Evolutionary conservation across 2,113 vertebrate species (phyloP).

Genomic region (Herpetotheres cachinnans): DNA sequence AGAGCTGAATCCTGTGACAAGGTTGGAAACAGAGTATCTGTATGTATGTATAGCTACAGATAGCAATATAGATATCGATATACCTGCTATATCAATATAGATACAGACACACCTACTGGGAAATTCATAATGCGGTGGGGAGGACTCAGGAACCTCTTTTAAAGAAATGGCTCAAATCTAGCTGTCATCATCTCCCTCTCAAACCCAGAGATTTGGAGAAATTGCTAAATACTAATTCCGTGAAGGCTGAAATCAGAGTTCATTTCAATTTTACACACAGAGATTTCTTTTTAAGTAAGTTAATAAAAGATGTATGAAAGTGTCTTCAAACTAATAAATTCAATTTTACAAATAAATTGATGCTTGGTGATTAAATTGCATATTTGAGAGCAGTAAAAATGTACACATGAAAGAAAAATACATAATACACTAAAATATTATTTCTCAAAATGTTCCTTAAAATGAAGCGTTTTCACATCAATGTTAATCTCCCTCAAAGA

Average conservation of each 20-base stretch:
- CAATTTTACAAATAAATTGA: not conserved
- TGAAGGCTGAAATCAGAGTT: not conserved
- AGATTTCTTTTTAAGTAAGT: not conserved
- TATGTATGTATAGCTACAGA: not conserved
- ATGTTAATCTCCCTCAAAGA: not conserved
- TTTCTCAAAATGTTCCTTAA: not conserved
- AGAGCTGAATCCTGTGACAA: not conserved
- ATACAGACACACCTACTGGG: not conserved
- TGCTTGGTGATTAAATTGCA: not conserved
- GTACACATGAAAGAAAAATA: not conserved
- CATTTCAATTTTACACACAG: not conserved
- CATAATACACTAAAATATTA: not conserved
- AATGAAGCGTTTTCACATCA: not conserved
- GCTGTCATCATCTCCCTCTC: not conserved
- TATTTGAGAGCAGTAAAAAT: not conserved
- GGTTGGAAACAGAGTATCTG: not conserved
- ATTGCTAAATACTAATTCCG: not conserved
- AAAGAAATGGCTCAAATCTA: not conserved
- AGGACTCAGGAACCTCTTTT: not conserved
- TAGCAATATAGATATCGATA: not conserved
- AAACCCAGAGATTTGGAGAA: not conserved
- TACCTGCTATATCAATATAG: accelerated
- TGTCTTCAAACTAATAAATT: not conserved
- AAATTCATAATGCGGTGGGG: not conserved
- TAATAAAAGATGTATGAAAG: not conserved